Evolutionary conservation across 2,888 invertebrate species (phyloP).

Genomic region (Drosophila colorata): DNA sequence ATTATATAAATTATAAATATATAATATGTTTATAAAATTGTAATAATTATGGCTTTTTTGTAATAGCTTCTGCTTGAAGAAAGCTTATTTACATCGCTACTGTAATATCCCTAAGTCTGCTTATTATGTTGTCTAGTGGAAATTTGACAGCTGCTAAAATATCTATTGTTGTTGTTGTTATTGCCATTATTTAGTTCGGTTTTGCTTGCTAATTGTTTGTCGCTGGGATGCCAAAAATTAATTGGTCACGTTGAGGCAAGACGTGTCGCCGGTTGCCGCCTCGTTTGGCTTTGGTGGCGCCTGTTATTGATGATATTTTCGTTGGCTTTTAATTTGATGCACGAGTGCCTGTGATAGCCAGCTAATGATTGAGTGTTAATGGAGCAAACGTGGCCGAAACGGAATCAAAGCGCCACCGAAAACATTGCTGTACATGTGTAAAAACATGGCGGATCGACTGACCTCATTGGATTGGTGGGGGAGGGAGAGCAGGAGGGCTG

Average conservation of each 20-base stretch:
- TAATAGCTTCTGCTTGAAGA: neutral
- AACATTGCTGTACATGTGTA: constrained; percentile 34
- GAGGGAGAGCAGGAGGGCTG: constrained; percentile 2
- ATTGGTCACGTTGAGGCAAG: constrained; percentile 65
- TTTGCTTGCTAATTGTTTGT: constrained; percentile 68
- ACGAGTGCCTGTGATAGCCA: constrained; percentile 63
- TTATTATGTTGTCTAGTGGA: constrained; percentile 32
- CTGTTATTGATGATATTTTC: constrained; percentile 72
- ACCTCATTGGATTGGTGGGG: constrained; percentile 56
- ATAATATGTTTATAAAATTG: too few species aligned
- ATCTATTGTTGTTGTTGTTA: constrained; percentile 19
- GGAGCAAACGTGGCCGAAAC: constrained; percentile 63
- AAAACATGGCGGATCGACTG: constrained; percentile 47
- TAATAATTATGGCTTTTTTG: too few species aligned
- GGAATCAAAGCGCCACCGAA: constrained; percentile 44
- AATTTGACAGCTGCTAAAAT: neutral
- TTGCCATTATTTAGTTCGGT: constrained; percentile 29
- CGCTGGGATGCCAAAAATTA: constrained; percentile 55
- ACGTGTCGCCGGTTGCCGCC: constrained; percentile 34
- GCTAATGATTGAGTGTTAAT: constrained; percentile 77
- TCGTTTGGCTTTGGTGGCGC: constrained; percentile 46
- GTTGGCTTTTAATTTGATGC: constrained; percentile 71
- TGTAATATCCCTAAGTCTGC: too few species aligned
- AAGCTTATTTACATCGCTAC: neutral
- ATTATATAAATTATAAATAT: too few species aligned